Percentiles rank a stretch among this genome's conserved stretches.
These are phyloP conservation scores for Galeopsomyia nigrocyanea DNA, from an alignment of 2,888 invertebrate species.

Conservation along the genomic window DNA sequence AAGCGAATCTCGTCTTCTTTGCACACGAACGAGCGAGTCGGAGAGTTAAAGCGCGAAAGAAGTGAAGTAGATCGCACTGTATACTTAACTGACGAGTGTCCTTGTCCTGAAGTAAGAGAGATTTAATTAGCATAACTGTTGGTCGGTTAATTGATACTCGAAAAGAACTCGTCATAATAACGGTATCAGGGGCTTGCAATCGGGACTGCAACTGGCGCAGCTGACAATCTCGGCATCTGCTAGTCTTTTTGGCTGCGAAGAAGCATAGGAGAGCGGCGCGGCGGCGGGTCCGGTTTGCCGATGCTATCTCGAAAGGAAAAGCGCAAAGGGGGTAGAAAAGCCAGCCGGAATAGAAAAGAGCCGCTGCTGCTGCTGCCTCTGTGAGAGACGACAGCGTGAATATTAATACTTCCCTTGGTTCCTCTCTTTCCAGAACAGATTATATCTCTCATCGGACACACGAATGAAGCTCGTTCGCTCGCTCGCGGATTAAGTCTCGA, in stretches of 20 bases:
- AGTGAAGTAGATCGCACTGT: too few relatives aligned
- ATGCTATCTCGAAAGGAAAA: conserved; percentile 45
- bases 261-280: conserved; percentile 25
- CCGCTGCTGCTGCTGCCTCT: too few relatives aligned
- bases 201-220: conserved; percentile 6
- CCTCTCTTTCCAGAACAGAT: conserved; percentile 17
- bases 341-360: conserved; percentile 33
- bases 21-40: too few relatives aligned
- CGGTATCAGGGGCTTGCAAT: not conserved
- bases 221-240: conserved; percentile 7
- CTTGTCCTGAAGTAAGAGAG: too few relatives aligned
- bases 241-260: not conserved
- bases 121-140: too few relatives aligned
- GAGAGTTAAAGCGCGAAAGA: too few relatives aligned
- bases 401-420: conserved; percentile 45
- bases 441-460: conserved; percentile 29
- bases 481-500: conserved; percentile 40
- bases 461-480: conserved; percentile 26
- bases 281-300: conserved; percentile 34
- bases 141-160: too few relatives aligned
- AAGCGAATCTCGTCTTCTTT: too few relatives aligned
- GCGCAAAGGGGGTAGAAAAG: conserved; percentile 1
- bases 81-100: too few relatives aligned
- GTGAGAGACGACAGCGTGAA: conserved; percentile 38
- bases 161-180: too few relatives aligned